Evolutionary conservation across 53 echinoderm and acorn worm genomes (phyloP).

Genomic region (Hippasteria phrygiana): DNA sequence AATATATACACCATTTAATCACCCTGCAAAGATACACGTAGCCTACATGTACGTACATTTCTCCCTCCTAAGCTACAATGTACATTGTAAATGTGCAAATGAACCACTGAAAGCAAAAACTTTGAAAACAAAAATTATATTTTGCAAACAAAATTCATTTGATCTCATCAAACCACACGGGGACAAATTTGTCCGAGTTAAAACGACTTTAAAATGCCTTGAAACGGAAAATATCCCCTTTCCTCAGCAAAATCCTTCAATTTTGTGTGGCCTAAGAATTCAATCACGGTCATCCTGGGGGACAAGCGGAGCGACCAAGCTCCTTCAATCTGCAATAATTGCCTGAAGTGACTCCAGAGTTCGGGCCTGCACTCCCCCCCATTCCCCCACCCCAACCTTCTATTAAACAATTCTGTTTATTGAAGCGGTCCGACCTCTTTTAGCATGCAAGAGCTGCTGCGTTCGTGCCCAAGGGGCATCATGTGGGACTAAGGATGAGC

Average conservation of each 20-base stretch:
- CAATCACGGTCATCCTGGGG: background rate
- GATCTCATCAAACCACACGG: background rate
- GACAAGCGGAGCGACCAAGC: background rate
- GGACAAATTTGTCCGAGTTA: too few species aligned
- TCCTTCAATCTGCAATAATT: background rate
- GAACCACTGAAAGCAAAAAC: too few species aligned
- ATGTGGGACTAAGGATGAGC: constrained; percentile 9
- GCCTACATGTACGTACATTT: too few species aligned
- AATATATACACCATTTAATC: too few species aligned
- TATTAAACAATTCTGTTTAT: constrained; percentile 33
- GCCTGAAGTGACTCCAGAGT: constrained; percentile 17
- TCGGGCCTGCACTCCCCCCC: constrained; percentile 18
- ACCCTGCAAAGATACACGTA: too few species aligned
- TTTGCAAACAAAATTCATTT: background rate
- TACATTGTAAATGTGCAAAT: too few species aligned
- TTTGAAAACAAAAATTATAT: too few species aligned
- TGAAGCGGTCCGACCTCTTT: background rate
- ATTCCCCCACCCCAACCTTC: too few species aligned
- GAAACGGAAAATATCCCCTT: too few species aligned
- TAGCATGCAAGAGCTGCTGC: constrained; percentile 18
- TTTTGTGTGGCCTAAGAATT: background rate
- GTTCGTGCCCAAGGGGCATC: constrained; percentile 22
- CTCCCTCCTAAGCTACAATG: too few species aligned
- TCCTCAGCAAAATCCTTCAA: background rate
- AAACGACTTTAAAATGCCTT: too few species aligned